These are phyloP conservation scores for Andrena fulva DNA, from an alignment of 2,888 invertebrate genomes.

Conservation along the genomic window DNA sequence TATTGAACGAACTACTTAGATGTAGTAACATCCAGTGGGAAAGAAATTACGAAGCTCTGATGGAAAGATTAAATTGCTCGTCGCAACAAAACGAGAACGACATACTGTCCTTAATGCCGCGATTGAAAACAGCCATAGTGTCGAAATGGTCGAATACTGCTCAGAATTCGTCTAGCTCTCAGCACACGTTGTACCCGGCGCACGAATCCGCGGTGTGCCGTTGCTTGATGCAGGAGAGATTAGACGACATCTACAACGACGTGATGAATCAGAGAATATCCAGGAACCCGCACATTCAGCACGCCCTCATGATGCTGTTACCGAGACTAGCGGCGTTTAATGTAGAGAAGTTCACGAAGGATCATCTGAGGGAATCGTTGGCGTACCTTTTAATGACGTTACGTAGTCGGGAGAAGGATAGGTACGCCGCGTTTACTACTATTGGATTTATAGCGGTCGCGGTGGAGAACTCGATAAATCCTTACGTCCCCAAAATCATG, in stretches of 20 bases:
- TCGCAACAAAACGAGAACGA: constrained; percentile 84
- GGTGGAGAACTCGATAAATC: constrained; percentile 92
- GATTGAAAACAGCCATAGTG: constrained; percentile 87
- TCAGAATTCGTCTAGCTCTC: constrained; percentile 74
- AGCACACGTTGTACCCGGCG: constrained; percentile 84
- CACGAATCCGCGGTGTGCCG: constrained; percentile 96
- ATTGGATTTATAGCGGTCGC: constrained; percentile 96
- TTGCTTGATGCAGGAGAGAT: constrained; percentile 92
- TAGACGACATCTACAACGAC: constrained; percentile 91
- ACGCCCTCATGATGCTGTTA: constrained; percentile 93
- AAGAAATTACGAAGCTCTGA: constrained; percentile 90
- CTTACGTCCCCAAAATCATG: constrained; percentile 94
- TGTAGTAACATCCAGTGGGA: constrained; percentile 96
- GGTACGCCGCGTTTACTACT: constrained; percentile 94
- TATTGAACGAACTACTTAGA: constrained; percentile 96
- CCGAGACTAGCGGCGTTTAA: constrained; percentile 98
- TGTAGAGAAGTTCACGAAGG: constrained; percentile 91
- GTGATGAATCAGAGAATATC: constrained; percentile 92
- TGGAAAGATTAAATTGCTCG: constrained; percentile 86
- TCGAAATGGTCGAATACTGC: constrained; percentile 83
- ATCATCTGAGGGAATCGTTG: constrained; percentile 91
- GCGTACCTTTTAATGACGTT: constrained; percentile 91
- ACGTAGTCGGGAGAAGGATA: constrained; percentile 93
- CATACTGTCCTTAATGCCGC: constrained; percentile 87
- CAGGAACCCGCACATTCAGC: constrained; percentile 93